These are phyloP conservation scores for Unio pictorum DNA, from an alignment of 2,888 invertebrate genomes.

Conservation along the genomic window DNA sequence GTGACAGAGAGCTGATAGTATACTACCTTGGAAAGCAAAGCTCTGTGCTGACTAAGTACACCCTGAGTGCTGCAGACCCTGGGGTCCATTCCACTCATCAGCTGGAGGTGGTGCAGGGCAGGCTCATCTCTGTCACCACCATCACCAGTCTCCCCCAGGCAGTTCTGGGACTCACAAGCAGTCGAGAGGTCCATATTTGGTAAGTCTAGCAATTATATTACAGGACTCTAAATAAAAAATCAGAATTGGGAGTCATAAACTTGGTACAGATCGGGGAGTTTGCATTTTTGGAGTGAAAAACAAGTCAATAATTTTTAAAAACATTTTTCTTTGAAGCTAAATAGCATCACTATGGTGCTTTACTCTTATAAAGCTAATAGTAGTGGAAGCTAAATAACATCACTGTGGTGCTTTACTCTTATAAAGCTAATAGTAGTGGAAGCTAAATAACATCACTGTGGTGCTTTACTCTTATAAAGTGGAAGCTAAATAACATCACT, in stretches of 20 bases:
- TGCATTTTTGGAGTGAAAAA: too few species aligned
- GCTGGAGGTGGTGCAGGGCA: conserved; percentile 16
- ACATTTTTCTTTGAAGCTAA: too few species aligned
- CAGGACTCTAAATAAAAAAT: neutral
- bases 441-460: too few species aligned
- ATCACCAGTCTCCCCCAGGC: conserved; percentile 23
- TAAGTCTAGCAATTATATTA: conserved; percentile 5
- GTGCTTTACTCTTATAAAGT: neutral
- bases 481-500: too few species aligned
- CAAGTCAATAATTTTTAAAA: too few species aligned
- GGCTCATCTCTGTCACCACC: conserved; percentile 15
- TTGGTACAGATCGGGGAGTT: too few species aligned
- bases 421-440: too few species aligned
- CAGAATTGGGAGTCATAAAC: too few species aligned
- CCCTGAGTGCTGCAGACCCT: conserved; percentile 4
- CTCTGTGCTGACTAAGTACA: conserved; percentile 23
- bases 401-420: too few species aligned
- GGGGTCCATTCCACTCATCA: conserved; percentile 7
- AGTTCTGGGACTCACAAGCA: conserved; percentile 22
- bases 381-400: too few species aligned
- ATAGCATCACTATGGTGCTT: neutral
- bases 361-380: neutral
- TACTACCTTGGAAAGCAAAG: conserved; percentile 13
- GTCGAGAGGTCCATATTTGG: conserved; percentile 31
- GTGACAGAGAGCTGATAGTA: conserved; percentile 15